A percentile compares a stretch with the other conserved stretches of the same genome.
phyloP scores from a whole-genome alignment of 2,888 invertebrate genomes.

The Thalpophila matura region DNA sequence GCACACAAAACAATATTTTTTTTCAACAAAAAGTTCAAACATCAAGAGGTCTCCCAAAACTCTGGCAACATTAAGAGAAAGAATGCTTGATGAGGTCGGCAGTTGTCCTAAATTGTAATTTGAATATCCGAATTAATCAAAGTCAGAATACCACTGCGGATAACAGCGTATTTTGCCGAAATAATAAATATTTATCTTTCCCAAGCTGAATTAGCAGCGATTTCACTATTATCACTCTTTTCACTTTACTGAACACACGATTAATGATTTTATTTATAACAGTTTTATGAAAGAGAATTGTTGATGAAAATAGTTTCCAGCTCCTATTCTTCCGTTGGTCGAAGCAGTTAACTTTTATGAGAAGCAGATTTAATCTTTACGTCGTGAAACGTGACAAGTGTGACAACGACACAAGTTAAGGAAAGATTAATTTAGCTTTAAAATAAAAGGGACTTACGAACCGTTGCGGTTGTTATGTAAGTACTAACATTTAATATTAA shows the following conservation, averaged over 20 bases:
- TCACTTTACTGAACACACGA: slow-evolving; percentile 70
- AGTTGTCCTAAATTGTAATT: slow-evolving; percentile 67
- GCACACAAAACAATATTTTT: no score
- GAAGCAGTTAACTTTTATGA: slow-evolving; percentile 65
- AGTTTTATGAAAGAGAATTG: slow-evolving; percentile 24
- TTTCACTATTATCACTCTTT: slow-evolving; percentile 74
- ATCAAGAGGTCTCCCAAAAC: slow-evolving; percentile 1
- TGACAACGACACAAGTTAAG: slow-evolving; percentile 57
- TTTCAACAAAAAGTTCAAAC: not conserved
- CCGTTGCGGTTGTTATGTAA: not conserved
- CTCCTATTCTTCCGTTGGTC: slow-evolving; percentile 47
- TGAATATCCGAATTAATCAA: slow-evolving; percentile 83
- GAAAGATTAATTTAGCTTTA: slow-evolving; percentile 57
- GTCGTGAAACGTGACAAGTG: slow-evolving; percentile 48
- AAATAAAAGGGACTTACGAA: slow-evolving; percentile 39
- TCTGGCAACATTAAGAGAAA: slow-evolving; percentile 45
- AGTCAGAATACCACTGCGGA: slow-evolving; percentile 70
- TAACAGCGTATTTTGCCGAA: slow-evolving; percentile 72
- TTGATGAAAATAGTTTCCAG: slow-evolving; percentile 34
- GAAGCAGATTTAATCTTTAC: slow-evolving; percentile 51
- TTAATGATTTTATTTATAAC: slow-evolving; percentile 69
- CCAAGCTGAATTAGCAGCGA: slow-evolving; percentile 74
- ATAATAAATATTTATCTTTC: slow-evolving; percentile 77
- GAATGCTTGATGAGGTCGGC: slow-evolving; percentile 42
- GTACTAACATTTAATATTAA: slow-evolving; percentile 1